These are phyloP conservation scores for Phalangium opilio DNA, from an alignment of 2,888 invertebrate genomes.

Conservation along the genomic window DNA sequence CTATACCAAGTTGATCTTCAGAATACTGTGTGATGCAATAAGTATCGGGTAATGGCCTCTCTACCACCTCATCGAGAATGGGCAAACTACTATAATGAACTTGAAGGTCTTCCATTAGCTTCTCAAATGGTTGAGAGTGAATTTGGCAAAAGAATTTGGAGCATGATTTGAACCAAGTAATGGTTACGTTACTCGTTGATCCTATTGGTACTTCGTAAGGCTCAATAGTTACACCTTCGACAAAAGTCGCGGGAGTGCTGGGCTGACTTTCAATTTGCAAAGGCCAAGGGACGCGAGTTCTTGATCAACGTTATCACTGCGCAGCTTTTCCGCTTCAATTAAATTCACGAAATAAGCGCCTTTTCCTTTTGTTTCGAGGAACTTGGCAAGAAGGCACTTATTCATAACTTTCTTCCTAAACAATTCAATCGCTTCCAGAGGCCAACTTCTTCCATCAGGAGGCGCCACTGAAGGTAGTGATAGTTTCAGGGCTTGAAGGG, in stretches of 20 bases:
- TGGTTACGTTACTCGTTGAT: slow-evolving; percentile 5
- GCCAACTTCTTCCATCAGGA: slow-evolving; percentile 9
- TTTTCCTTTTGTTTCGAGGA: slow-evolving; percentile 9
- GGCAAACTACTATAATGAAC: slow-evolving; percentile 6
- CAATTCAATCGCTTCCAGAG: slow-evolving; percentile 15
- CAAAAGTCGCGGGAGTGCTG: slow-evolving; percentile 7
- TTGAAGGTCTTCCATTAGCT: slow-evolving; percentile 14
- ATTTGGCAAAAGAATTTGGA: slow-evolving; percentile 23
- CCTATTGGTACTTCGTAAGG: slow-evolving; percentile 2
- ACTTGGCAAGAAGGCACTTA: slow-evolving; percentile 15
- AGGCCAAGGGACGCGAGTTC: slow-evolving; percentile 11
- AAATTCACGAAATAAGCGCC: slow-evolving; percentile 12
- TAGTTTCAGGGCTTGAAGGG: slow-evolving; percentile 25
- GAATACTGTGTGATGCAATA: slow-evolving; percentile 21
- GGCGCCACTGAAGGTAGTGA: slow-evolving; percentile 19
- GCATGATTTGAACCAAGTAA: slow-evolving; percentile 17
- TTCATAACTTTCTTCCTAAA: slow-evolving; percentile 18
- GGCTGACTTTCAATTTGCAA: slow-evolving; percentile 5
- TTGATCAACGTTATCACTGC: slow-evolving; percentile 10
- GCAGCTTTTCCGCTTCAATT: slow-evolving; percentile 10
- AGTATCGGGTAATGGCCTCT: slow-evolving; percentile 7
- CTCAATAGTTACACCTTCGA: slow-evolving; percentile 4
- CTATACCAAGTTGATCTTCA: slow-evolving; percentile 28
- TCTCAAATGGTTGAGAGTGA: slow-evolving; percentile 19
- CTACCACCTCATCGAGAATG: slow-evolving; percentile 4